These are phyloP conservation scores for Ectobius pallidus DNA, from an alignment of 2,888 invertebrate genomes.

Conservation along the genomic window DNA sequence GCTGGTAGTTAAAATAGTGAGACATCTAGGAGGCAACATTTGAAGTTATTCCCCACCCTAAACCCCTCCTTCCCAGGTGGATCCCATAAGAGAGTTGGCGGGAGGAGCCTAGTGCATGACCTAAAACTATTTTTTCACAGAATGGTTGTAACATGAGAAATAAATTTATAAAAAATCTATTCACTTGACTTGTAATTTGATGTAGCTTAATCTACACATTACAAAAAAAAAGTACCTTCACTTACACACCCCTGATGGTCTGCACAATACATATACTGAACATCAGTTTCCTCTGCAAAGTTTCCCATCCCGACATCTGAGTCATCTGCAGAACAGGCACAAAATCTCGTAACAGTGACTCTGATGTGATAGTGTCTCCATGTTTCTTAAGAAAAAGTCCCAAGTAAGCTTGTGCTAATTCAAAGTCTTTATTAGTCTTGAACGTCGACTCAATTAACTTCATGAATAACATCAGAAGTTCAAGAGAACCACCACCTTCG, in stretches of 20 bases:
- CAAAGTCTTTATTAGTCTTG: slow-evolving; percentile 80
- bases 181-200: too few relatives aligned
- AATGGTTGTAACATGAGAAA: too few relatives aligned
- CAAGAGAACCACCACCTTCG: slow-evolving; percentile 71
- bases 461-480: slow-evolving; percentile 79
- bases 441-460: slow-evolving; percentile 74
- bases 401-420: slow-evolving; percentile 88
- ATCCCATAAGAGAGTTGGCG: too few relatives aligned
- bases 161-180: too few relatives aligned
- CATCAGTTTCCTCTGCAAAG: slow-evolving; percentile 70
- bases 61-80: too few relatives aligned
- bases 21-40: too few relatives aligned
- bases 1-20: too few relatives aligned
- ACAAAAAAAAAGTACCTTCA: too few relatives aligned
- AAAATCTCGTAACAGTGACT: slow-evolving; percentile 60
- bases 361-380: slow-evolving; percentile 64
- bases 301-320: slow-evolving; percentile 68
- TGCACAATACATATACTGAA: slow-evolving; percentile 79
- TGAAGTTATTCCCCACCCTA: too few relatives aligned
- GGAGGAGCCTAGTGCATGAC: too few relatives aligned
- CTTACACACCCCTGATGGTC: slow-evolving; percentile 67
- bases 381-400: slow-evolving; percentile 86
- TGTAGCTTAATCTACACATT: too few relatives aligned
- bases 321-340: slow-evolving; percentile 64
- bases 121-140: too few relatives aligned